phyloP scores from a whole-genome alignment of 2,797 vertebrate species.

The Lepidocolaptes lacrymiger region DNA sequence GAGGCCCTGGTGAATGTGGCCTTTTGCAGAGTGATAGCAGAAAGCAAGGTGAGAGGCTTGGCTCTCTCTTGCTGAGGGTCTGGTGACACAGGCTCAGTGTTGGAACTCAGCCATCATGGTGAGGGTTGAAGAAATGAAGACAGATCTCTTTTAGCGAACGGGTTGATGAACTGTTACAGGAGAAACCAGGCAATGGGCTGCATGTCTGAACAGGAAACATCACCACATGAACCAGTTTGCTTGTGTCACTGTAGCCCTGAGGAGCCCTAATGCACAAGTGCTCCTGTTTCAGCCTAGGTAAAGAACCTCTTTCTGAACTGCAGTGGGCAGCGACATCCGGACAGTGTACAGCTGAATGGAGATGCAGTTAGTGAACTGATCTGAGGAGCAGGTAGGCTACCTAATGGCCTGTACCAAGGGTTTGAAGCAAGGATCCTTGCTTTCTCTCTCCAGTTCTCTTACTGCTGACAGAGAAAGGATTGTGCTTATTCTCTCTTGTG shows the following conservation, averaged over 20 bases:
- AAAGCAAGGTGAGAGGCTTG: not conserved
- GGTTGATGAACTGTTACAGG: not conserved
- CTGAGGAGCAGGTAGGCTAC: not conserved
- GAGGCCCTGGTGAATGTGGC: not conserved
- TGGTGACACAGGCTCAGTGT: not conserved
- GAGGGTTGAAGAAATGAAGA: not conserved
- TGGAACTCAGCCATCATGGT: not conserved
- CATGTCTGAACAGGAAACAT: not conserved
- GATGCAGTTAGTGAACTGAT: not conserved
- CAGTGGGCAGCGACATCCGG: not conserved
- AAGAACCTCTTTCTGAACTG: not conserved
- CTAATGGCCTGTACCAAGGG: not conserved
- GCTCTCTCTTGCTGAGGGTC: not conserved
- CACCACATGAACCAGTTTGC: not conserved
- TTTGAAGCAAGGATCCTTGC: not conserved
- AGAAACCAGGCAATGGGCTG: not conserved
- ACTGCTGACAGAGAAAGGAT: not conserved
- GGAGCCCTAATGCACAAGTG: not conserved
- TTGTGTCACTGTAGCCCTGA: not conserved
- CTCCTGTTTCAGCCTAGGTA: not conserved
- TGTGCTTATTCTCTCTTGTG: rapidly evolving
- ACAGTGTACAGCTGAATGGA: rapidly evolving
- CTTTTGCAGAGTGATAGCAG: not conserved
- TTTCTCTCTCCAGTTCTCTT: not conserved
- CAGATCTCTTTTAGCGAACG: not conserved